Percentiles rank a stretch among this genome's conserved stretches.
Evolutionary conservation across 2,888 invertebrate species (phyloP).

Genomic region (Dryocosmus kuriphilus): DNA sequence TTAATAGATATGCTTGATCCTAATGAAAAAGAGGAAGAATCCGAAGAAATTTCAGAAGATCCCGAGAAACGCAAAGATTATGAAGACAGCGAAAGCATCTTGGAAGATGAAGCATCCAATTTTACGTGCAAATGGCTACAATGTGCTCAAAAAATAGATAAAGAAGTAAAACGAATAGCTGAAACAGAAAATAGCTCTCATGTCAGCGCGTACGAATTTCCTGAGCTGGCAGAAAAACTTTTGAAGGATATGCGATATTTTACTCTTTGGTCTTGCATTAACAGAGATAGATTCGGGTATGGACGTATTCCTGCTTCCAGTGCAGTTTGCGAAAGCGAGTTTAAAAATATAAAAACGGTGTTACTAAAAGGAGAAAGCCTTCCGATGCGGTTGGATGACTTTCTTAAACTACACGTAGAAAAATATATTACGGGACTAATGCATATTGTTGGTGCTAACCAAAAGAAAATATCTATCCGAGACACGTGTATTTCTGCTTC

Average conservation of each 20-base stretch:
- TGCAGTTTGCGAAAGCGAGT: background rate
- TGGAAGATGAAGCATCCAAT: background rate
- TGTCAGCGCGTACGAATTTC: constrained; percentile 2
- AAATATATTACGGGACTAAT: too few species aligned
- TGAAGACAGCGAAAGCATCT: too few species aligned
- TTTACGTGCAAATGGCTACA: background rate
- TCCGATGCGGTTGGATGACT: too few species aligned
- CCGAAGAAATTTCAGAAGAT: too few species aligned
- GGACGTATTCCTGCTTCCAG: too few species aligned
- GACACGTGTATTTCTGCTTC: background rate
- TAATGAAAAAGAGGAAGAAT: background rate
- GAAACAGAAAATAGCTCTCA: background rate
- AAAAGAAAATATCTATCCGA: background rate
- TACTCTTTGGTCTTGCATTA: too few species aligned
- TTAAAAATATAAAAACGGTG: background rate
- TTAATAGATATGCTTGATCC: background rate
- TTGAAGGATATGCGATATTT: too few species aligned
- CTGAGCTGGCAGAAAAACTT: background rate
- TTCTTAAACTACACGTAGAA: too few species aligned
- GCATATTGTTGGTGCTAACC: too few species aligned
- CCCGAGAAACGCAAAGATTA: background rate
- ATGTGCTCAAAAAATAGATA: too few species aligned
- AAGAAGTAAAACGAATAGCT: background rate
- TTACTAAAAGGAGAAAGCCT: background rate
- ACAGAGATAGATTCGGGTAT: too few species aligned